These are phyloP conservation scores for Chaetodon auriga DNA, from an alignment of 2,113 vertebrate species.

Conservation along the genomic window DNA sequence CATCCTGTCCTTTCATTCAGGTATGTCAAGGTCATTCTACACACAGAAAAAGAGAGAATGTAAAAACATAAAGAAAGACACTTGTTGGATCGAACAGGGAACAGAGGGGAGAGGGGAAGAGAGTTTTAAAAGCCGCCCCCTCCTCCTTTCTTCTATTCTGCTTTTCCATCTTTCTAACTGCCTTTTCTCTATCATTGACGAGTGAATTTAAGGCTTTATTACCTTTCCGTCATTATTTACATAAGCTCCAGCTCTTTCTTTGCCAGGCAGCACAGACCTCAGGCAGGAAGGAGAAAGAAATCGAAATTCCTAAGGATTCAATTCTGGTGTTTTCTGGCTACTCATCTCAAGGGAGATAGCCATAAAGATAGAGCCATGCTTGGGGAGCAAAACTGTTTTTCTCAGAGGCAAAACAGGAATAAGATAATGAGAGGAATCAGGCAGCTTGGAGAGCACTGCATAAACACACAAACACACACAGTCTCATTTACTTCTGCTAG, in stretches of 20 bases:
- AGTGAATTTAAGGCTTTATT: constrained; percentile 60
- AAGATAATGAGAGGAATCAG: constrained; percentile 44
- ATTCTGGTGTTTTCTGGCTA: constrained; percentile 54
- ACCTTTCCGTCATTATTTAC: constrained; percentile 57
- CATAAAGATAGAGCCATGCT: constrained; percentile 41
- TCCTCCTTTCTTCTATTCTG: not conserved
- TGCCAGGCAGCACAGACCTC: constrained; percentile 34
- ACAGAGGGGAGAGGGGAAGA: not conserved
- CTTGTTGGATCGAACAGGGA: constrained; percentile 15
- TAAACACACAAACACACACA: constrained; percentile 31
- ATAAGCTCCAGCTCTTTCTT: constrained; percentile 53
- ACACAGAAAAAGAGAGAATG: not conserved
- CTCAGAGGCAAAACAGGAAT: constrained; percentile 39
- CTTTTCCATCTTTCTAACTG: not conserved
- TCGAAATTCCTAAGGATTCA: constrained; percentile 48
- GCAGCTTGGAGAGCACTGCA: not conserved
- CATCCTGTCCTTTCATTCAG: not conserved
- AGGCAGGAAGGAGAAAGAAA: constrained; percentile 18
- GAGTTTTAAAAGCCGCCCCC: constrained; percentile 31
- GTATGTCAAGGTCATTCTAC: constrained; percentile 37
- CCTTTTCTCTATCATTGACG: constrained; percentile 30
- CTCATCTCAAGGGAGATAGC: constrained; percentile 50
- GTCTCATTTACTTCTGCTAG: constrained; percentile 35
- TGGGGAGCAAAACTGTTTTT: constrained; percentile 38
- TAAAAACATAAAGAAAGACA: not conserved